Base-by-base conservation (phyloP, 1,140 invertebrate species). In the Lepidurus arcticus region DNA sequence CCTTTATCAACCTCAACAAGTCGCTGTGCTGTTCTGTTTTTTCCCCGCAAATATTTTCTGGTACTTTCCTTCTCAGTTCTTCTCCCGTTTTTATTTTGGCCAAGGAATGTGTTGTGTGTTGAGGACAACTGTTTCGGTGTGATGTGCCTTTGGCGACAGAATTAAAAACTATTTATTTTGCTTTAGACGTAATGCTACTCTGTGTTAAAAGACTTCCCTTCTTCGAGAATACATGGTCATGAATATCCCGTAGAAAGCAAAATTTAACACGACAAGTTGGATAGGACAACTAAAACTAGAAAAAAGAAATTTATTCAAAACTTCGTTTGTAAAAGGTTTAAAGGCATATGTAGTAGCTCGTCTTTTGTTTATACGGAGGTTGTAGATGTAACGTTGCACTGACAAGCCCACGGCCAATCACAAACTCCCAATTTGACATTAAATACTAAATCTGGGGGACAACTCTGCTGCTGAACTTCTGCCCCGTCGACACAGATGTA, bases 341-440 rank as follows among this genome's bases (percentile, higher is more conserved):
- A 1, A 65, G 13, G 53, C 0, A n/a, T n/a, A n/a, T n/a, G n/a
- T n/a, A n/a, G 8, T 65, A n/a, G 6, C 13, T 21, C 8, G 8
- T 4, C 53, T 16, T 65, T 16, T n/a, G 21, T 16, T 16, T 13
- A 13, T 13, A 75, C 16, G 10, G 16, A 43, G 42, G 24, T 34
- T 34, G 74, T 16, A 0, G n/a, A 75, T 13, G 75, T 47, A 9
- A 26, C 44, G 42, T 44, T 76, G 75, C 75, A 76, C 0, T 76
- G 43, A 42, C 24, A 44, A 44, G 43, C 47, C 43, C 75, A 44
- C 24, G 75, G 34, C 75, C 75, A 76, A 44, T 76, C 75, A n/a
- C 75, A 76, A 10, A 76, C 75, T 16, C 47, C 47, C 16, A 76
- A 47, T 5, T 76, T 26, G 75, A 47, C 43, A 21, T 76, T 76